Conservation (phyloP, 2,888 invertebrate species). For the Tiliacea citrago region DNA sequence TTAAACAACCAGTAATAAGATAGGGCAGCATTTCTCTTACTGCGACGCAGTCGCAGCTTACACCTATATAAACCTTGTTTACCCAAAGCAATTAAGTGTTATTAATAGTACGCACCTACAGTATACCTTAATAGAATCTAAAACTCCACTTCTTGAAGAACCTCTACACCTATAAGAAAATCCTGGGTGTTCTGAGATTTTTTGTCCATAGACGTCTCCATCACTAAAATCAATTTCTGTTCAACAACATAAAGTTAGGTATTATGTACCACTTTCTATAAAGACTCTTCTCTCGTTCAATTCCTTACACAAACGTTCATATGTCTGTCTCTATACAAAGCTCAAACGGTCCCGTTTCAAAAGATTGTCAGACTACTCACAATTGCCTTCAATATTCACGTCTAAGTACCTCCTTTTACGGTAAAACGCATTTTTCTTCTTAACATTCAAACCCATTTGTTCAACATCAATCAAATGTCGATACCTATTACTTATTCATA, state of each 20-base stretch:
- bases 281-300: constrained; percentile 9
- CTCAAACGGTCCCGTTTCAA: constrained; percentile 23
- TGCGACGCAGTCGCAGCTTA: neutral
- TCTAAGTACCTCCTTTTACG: constrained; percentile 37
- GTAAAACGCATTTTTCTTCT: constrained; percentile 27
- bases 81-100: neutral
- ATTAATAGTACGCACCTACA: neutral
- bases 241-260: neutral
- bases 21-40: too few species aligned
- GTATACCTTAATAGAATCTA: neutral
- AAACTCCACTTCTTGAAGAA: neutral
- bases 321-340: constrained; percentile 26
- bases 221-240: neutral
- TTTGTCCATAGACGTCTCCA: neutral
- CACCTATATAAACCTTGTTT: neutral
- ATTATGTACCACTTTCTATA: constrained; percentile 15
- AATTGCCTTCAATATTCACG: constrained; percentile 49
- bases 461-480: constrained; percentile 42
- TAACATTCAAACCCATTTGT: constrained; percentile 40
- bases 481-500: constrained; percentile 34
- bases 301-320: constrained; percentile 11
- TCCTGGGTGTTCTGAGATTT: neutral
- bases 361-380: constrained; percentile 31
- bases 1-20: neutral
- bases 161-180: neutral